Evolutionary conservation across 2,113 vertebrate genomes (phyloP), one percentile per base, ranked within the genome.

Genomic region (Pogonocichla stellata): DNA sequence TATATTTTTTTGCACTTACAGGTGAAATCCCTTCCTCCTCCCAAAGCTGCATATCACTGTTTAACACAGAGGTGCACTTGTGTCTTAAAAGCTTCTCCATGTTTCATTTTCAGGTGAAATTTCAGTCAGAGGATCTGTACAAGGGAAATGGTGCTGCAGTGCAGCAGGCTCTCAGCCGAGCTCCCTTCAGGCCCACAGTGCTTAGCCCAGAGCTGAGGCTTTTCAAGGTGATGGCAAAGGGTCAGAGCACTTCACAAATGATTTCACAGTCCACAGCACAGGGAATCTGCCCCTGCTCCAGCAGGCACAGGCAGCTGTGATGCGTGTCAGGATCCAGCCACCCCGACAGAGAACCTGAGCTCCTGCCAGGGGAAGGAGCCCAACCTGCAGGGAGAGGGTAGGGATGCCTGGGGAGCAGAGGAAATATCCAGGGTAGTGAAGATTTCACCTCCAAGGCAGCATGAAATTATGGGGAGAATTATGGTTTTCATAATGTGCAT

Each of bases 231-330:
- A 86, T 23, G 67, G 71, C 62, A 72, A 53, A 61, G 1, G 90
- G 71, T 90, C 85, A 88, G 53, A 28, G 61, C 70, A 69, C 82
- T 85, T 90, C 86, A 92, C 90, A 93, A 80, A 85, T 17, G 88
- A 86, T 88, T 94, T 80, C 4, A 22, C 82, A 92, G 82, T 24
- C 67, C 90, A 36, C 58, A 50, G 65, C 50, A 29, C 88, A 90
- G 45, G 82, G 65, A 43, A 79, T 54, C n/a, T 81, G 60, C 64
- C 77, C 33, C 80, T 78, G 80, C 64, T 70, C 4, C 3, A 80
- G 86, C 83, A 80, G 79, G 69, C 12, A 4, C 33, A 42, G 33
- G 58, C 54, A 72, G 71, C 66, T n/a, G 71, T 57, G 38, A 15
- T 14, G 64, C 16, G 0, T 58, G 36, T 53, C 4, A 53, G 83